Base-by-base conservation (phyloP, 2,797 vertebrate species). In the Sebastes steindachneri region DNA sequence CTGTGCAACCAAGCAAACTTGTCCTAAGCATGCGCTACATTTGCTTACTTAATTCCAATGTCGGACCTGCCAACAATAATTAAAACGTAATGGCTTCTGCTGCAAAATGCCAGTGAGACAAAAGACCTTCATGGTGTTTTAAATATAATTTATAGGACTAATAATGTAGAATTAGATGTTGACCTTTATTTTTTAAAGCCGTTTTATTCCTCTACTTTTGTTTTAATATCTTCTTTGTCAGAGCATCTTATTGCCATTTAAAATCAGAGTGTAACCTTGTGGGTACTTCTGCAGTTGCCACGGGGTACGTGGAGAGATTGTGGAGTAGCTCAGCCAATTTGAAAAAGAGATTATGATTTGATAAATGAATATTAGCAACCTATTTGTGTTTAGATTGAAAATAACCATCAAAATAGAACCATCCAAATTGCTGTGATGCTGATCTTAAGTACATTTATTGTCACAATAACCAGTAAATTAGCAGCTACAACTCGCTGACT, bases 21-120 rank as follows among this genome's bases (percentile, higher is more conserved):
- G 35, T 77, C 10, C 64, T 57, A 37, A 33, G 15, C 67, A 12
- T 9, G 19, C 3, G 12, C 68, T 11, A 17, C 19, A 65, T 62
- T 59, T 58, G 11, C 29, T 33, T 69, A 63, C 75, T 83, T 66
- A 28, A 14, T 79, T 57, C 23, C 37, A 23, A 35, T 74, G 65
- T 60, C 29, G 1, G 19, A 31, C 74, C 67, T 59, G 31, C 9
- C 53, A 35, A 63, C 28, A 79, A 21, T 66, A 17, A 68, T 68
- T 81, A 21, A 35, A 68, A 62, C 1, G 55, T 66, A 68, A 54
- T 51, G 33, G 45, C 58, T 31, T 65, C 12, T 70, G 58, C 73
- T 37, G 7, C 70, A 45, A 41, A 76, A 65, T 41, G 31, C 31
- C 28, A 41, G 19, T 3, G 7, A 70, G 35, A 71, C 57, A 51